Evolutionary conservation across 2,797 vertebrate species (phyloP).

Genomic region (Urosaurus nigricauda): DNA sequence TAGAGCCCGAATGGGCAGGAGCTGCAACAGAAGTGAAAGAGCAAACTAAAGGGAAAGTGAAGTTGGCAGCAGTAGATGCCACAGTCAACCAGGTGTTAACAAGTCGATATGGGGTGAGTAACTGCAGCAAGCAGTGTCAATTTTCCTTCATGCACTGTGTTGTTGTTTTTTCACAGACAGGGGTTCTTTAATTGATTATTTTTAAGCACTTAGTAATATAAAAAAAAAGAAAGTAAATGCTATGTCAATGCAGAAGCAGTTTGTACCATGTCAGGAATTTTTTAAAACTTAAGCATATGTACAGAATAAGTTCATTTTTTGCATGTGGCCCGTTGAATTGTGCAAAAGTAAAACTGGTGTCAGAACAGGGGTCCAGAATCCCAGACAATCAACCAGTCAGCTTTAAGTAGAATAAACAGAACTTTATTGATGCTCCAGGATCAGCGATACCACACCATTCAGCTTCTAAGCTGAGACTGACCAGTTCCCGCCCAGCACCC

Average conservation of each 20-base stretch:
- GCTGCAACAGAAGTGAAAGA: conserved; percentile 92
- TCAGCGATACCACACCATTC: too few relatives aligned
- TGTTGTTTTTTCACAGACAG: background rate
- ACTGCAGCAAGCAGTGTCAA: background rate
- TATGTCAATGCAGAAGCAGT: background rate
- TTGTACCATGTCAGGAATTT: background rate
- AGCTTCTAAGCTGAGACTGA: too few relatives aligned
- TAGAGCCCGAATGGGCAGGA: conserved; percentile 96
- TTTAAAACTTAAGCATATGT: background rate
- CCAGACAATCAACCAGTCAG: too few relatives aligned
- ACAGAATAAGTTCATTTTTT: background rate
- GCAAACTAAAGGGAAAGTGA: conserved; percentile 93
- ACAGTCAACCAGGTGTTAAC: conserved; percentile 89
- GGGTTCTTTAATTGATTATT: too few relatives aligned
- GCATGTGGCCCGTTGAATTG: background rate
- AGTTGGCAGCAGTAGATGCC: conserved; percentile 92
- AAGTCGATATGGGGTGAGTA: conserved; percentile 91
- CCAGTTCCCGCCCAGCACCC: too few relatives aligned
- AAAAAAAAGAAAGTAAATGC: background rate
- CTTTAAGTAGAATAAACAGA: too few relatives aligned
- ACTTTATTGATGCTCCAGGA: too few relatives aligned
- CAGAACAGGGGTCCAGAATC: too few relatives aligned
- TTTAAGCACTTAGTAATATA: too few relatives aligned
- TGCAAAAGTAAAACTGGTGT: background rate
- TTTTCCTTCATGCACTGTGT: too few relatives aligned